Evolutionary conservation across 2,797 vertebrate genomes (phyloP), one percentile per base, ranked within the genome.

Genomic region (Pangasius mekongensis): DNA sequence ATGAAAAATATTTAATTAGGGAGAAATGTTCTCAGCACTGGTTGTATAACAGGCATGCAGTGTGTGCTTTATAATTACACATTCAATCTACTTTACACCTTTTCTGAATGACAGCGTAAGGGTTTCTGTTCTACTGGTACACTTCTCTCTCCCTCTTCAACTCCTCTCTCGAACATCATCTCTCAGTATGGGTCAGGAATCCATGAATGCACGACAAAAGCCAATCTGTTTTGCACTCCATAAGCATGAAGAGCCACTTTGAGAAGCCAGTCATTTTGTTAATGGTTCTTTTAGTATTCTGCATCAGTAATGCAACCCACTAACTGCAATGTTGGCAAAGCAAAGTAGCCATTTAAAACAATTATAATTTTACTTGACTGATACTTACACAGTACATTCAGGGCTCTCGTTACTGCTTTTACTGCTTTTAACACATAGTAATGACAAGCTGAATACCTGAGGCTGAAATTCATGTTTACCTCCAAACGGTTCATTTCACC

Each of bases 231-330:
- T 87, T 64, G 33, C 36, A 88, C 71, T 66, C 58, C 24, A 73
- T 76, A 39, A 74, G 81, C 22, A 54, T 66, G 33, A 47, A 82
- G 56, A 74, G 52, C 8, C 20, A 90, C 80, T 86, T 71, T 78
- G 62, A 67, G 47, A 67, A 36, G 47, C 33, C 85, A 64, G 69
- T 64, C 91, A 91, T 58, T 66, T 78, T 78, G 60, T 88, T 58
- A 78, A 78, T 58, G 73, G 33, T 56, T 77, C 85, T 77, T 24
- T 77, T 78, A 76, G 18, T 39, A 77, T 62, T 77, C 73, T 54
- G 14, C n/a, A 64, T 66, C 18, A 49, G 85, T 78, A 78, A 64
- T 66, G 58, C 85, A 33, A 10, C 10, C 58, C 82, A 56, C 33
- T n/a, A 54, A 73, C 66, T 49, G 52, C 54, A 64, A 66, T 27